Conservation (phyloP, 2,888 invertebrate genomes). For the Trissolcus brochymenae region DNA sequence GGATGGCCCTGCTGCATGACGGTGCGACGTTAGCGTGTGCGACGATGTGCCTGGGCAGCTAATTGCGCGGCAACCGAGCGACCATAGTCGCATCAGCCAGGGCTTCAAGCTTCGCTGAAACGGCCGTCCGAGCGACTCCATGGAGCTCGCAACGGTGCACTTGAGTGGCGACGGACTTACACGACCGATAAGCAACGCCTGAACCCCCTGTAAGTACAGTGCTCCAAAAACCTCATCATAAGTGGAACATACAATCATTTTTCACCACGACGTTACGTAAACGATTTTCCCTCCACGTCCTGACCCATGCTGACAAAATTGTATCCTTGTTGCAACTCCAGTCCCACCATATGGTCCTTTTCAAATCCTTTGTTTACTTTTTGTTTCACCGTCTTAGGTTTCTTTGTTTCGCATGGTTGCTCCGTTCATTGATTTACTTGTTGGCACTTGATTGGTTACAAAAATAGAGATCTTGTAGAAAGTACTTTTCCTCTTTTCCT, state of each 20-base stretch:
- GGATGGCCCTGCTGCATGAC: slow-evolving; percentile 21
- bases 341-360: too few relatives aligned
- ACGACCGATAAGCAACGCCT: slow-evolving; percentile 31
- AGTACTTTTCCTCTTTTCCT: too few relatives aligned
- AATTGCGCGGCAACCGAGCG: slow-evolving; percentile 30
- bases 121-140: slow-evolving; percentile 21
- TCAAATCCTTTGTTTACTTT: neutral
- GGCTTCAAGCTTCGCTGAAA: neutral
- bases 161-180: slow-evolving; percentile 34
- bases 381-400: neutral
- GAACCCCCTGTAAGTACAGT: slow-evolving; percentile 24
- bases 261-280: slow-evolving; percentile 28
- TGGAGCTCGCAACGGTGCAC: slow-evolving; percentile 25
- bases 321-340: too few relatives aligned
- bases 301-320: too few relatives aligned
- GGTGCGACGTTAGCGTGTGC: slow-evolving; percentile 21
- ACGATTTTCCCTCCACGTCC: neutral
- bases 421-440: too few relatives aligned
- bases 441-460: too few relatives aligned
- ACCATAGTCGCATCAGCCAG: neutral
- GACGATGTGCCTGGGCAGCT: slow-evolving; percentile 32
- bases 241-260: slow-evolving; percentile 30
- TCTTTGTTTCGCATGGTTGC: too few relatives aligned
- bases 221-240: neutral
- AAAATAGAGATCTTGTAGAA: too few relatives aligned